Conservation (phyloP, 2,113 vertebrate genomes). For the Otocyon megalotis region DNA sequence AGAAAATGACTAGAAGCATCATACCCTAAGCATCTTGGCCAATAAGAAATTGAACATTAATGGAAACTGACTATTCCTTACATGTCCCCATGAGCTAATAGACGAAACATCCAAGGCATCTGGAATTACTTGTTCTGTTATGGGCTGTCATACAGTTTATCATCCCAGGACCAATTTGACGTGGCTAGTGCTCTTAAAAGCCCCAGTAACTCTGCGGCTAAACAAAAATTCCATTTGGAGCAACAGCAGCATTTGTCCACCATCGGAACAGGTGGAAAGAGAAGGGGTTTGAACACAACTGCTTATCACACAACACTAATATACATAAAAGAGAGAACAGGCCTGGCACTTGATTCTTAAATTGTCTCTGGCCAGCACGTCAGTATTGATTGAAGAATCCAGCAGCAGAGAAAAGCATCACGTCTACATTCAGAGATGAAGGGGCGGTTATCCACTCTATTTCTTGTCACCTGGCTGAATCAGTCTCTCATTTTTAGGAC, state of each 20-base stretch:
- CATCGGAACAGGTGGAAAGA: constrained; percentile 53
- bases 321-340: not conserved
- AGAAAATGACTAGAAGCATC: constrained; percentile 69
- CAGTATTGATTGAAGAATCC: constrained; percentile 55
- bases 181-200: constrained; percentile 55
- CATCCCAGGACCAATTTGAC: not conserved
- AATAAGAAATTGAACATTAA: constrained; percentile 62
- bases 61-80: constrained; percentile 75
- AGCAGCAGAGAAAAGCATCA: constrained; percentile 18
- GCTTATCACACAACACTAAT: not conserved
- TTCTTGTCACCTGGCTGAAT: constrained; percentile 48
- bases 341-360: constrained; percentile 44
- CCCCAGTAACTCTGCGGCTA: constrained; percentile 26
- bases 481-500: constrained; percentile 52
- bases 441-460: constrained; percentile 46
- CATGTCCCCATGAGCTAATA: constrained; percentile 68
- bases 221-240: not conserved
- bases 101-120: constrained; percentile 67
- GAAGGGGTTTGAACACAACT: constrained; percentile 18
- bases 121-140: constrained; percentile 69
- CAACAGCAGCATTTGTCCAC: not conserved
- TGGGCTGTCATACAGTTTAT: constrained; percentile 32
- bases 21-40: constrained; percentile 4
- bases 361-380: constrained; percentile 34
- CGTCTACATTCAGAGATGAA: constrained; percentile 54